A percentile compares a stretch with the other conserved stretches of the same genome.
These are phyloP conservation scores for Ornithorhynchus anatinus DNA, from an alignment of 2,113 vertebrate species.

Conservation along the genomic window DNA sequence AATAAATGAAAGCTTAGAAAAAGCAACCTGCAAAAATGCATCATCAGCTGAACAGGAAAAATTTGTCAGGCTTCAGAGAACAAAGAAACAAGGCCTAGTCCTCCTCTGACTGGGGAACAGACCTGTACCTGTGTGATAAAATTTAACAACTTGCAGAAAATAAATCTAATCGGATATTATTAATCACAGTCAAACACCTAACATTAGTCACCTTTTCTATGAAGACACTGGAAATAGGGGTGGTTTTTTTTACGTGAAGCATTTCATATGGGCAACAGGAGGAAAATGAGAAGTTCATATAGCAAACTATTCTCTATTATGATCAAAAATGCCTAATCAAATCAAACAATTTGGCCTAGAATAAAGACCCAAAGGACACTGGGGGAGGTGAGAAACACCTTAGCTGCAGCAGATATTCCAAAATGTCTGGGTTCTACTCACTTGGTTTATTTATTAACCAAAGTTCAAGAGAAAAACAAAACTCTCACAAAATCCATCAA, in stretches of 20 bases:
- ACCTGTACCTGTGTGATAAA: constrained; percentile 95
- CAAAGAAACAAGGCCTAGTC: constrained; percentile 67
- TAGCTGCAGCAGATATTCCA: constrained; percentile 15
- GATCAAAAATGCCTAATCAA: constrained; percentile 30
- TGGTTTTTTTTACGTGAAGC: constrained; percentile 68
- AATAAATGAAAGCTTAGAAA: no score
- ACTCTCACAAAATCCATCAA: no score
- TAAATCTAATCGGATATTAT: constrained; percentile 92
- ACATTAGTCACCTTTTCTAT: constrained; percentile 86
- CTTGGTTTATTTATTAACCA: background rate
- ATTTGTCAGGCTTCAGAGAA: constrained; percentile 76
- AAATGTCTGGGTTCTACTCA: constrained; percentile 5
- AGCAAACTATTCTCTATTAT: constrained; percentile 89
- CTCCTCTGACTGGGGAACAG: constrained; percentile 72
- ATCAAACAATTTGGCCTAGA: constrained; percentile 46
- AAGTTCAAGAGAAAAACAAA: no score
- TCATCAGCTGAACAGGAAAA: constrained; percentile 42
- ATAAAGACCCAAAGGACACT: constrained; percentile 9
- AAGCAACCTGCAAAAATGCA: no score
- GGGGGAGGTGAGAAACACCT: constrained; percentile 36
- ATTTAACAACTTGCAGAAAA: constrained; percentile 92
- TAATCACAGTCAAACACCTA: constrained; percentile 96
- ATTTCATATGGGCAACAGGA: constrained; percentile 66
- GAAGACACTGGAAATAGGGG: constrained; percentile 81
- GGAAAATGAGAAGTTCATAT: constrained; percentile 78